Base-by-base conservation (phyloP, 92 coral and sea anemone genomes). In the Epizoanthus rinbou region DNA sequence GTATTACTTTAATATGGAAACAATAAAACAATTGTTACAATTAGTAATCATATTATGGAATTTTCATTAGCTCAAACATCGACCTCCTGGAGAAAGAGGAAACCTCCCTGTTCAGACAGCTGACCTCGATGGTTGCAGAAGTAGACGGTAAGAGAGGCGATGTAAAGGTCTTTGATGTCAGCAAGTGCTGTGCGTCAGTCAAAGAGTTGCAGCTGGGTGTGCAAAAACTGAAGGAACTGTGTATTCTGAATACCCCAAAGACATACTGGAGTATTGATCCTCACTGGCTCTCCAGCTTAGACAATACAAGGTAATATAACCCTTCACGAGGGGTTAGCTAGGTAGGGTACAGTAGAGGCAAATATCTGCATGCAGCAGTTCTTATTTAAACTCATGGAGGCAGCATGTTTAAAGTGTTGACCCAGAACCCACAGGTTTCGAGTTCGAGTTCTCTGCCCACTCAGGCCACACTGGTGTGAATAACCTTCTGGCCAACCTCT, bases 221-320 rank as follows among this genome's bases (percentile, higher is more conserved):
- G 57, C 82, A 84, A 23, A 93, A 90, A 64, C 88, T 96, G 57
- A 88, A 84, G 67, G 99, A 96, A 64, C 83, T 96, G 21, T 96
- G 99, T 90, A 86, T 94, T 82, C 74, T 94, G 83, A 98, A 94
- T 69, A 94, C 92, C 3, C 92, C 88, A 76, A 96, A 89, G 90
- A 85, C 80, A 4, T 96, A 94, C 85, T 96, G 98, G 99, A 83
- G 83, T 19, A 87, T 89, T 63, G 99, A 96, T 65, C 47, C 92
- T 3, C 92, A 84, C 69, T 96, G 99, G 99, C 86, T 96, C 15
- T 90, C 99, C 33, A 94, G 91, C 78, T 81, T 96, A 19, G 99
- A 96, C 62, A 82, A 85, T 50, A 89, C 97, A 83, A 94, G 91
- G 99, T 96, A 87, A 17, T 15, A 31, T 14, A 25, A 52, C 28